Evolutionary conservation across 2,797 vertebrate genomes (phyloP).

Genomic region (Myripristis jacobus): DNA sequence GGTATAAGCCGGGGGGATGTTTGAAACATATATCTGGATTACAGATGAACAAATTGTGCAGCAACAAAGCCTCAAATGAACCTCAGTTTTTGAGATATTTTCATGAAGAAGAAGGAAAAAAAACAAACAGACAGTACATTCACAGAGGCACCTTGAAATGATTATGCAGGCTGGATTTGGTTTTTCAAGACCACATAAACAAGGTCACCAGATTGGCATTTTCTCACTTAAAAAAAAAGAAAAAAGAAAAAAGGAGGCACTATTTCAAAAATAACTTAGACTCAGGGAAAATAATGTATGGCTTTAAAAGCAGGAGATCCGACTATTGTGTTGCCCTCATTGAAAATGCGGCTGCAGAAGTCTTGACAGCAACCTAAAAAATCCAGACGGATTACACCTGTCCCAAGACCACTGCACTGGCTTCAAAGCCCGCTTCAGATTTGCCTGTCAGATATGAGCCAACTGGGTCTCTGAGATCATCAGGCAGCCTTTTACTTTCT

Average conservation of each 20-base stretch:
- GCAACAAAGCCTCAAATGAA: not conserved
- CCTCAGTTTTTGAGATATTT: not conserved
- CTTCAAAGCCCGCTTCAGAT: slow-evolving; percentile 60
- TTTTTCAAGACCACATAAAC: slow-evolving; percentile 18
- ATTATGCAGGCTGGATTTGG: slow-evolving; percentile 13
- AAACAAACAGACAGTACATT: too few species aligned
- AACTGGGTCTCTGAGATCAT: slow-evolving; percentile 49
- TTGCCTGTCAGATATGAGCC: slow-evolving; percentile 59
- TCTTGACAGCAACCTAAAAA: slow-evolving; percentile 42
- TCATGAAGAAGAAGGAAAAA: not conserved
- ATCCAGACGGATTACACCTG: slow-evolving; percentile 66
- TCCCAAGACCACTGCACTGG: slow-evolving; percentile 41
- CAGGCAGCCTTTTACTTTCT: slow-evolving; percentile 8
- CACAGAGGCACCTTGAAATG: not conserved
- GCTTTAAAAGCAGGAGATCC: slow-evolving; percentile 16
- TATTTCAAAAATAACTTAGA: slow-evolving; percentile 3
- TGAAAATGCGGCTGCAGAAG: slow-evolving; percentile 41
- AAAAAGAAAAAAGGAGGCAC: too few species aligned
- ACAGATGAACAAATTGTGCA: not conserved
- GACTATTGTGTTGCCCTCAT: slow-evolving; percentile 10
- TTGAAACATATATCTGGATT: slow-evolving; percentile 33
- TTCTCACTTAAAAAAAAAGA: slow-evolving; percentile 3
- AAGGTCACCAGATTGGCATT: slow-evolving; percentile 2
- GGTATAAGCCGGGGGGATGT: not conserved
- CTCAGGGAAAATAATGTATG: slow-evolving; percentile 8